These are phyloP conservation scores for Caenorhabditis sp. DNA, from an alignment of 2,888 invertebrate genomes.

Conservation along the genomic window DNA sequence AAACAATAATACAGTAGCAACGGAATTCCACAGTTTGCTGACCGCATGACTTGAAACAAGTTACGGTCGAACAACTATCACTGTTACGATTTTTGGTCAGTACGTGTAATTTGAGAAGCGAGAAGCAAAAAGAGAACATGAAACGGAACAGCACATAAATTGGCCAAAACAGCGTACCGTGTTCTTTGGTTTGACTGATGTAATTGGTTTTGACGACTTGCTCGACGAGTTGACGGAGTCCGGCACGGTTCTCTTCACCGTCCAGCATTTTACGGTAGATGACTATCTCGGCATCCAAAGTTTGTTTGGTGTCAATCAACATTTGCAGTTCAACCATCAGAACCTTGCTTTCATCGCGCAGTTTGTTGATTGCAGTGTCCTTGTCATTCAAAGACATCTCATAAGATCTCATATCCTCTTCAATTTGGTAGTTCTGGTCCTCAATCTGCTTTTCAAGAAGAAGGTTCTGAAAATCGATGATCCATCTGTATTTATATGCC, in stretches of 20 bases:
- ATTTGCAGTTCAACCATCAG: slow-evolving; percentile 84
- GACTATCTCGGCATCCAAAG: slow-evolving; percentile 86
- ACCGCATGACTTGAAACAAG: slow-evolving; percentile 53
- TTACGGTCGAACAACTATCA: slow-evolving; percentile 16
- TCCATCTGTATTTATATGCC: background rate
- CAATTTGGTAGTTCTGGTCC: slow-evolving; percentile 84
- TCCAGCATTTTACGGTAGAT: slow-evolving; percentile 86
- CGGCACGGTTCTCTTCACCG: slow-evolving; percentile 85
- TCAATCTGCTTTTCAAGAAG: slow-evolving; percentile 85
- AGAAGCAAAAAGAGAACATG: background rate
- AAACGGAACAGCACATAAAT: background rate
- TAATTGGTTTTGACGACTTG: slow-evolving; percentile 82
- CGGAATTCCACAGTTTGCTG: slow-evolving; percentile 30
- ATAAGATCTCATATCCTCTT: slow-evolving; percentile 83
- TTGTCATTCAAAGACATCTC: slow-evolving; percentile 84
- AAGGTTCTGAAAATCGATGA: slow-evolving; percentile 83
- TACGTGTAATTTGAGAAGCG: slow-evolving; percentile 1
- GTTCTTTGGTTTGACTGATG: slow-evolving; percentile 77
- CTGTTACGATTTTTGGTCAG: slow-evolving; percentile 14
- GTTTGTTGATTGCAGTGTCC: slow-evolving; percentile 83
- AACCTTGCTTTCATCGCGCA: slow-evolving; percentile 83
- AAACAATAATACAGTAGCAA: slow-evolving; percentile 46
- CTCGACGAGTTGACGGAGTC: slow-evolving; percentile 82
- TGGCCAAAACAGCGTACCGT: slow-evolving; percentile 63
- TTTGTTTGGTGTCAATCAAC: slow-evolving; percentile 85